These are phyloP conservation scores for Cydia splendana DNA, from an alignment of 1,140 invertebrate genomes.

Conservation along the genomic window DNA sequence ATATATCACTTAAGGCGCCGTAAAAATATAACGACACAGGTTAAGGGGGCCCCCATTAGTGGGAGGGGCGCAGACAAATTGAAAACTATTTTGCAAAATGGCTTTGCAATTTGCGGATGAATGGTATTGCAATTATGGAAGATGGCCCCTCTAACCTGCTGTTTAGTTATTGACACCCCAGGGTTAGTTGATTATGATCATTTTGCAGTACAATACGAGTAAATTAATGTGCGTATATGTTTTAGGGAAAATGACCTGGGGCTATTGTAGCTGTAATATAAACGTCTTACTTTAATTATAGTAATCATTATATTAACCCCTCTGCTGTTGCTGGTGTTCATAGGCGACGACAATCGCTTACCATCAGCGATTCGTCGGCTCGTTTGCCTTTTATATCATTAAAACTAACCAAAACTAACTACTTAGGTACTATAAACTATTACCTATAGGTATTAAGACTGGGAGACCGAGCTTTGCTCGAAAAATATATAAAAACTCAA, in stretches of 20 bases:
- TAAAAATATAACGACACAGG: constrained; percentile 32
- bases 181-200: background rate
- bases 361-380: too few species aligned
- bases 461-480: too few species aligned
- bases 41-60: constrained; percentile 4
- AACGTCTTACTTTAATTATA: too few species aligned
- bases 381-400: too few species aligned
- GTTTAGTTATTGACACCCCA: constrained; percentile 12
- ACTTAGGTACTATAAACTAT: too few species aligned
- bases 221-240: background rate
- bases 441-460: too few species aligned
- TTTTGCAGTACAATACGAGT: background rate
- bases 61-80: constrained; percentile 26
- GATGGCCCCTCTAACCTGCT: constrained; percentile 1
- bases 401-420: too few species aligned
- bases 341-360: too few species aligned
- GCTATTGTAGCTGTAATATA: too few species aligned
- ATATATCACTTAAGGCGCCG: background rate
- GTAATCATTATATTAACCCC: too few species aligned
- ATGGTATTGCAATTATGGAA: constrained; percentile 19
- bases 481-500: too few species aligned
- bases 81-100: constrained; percentile 33
- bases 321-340: too few species aligned
- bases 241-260: background rate
- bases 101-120: constrained; percentile 25